These are phyloP conservation scores for Acipenser transmontanus DNA, from an alignment of 2,797 vertebrate species.

Conservation along the genomic window DNA sequence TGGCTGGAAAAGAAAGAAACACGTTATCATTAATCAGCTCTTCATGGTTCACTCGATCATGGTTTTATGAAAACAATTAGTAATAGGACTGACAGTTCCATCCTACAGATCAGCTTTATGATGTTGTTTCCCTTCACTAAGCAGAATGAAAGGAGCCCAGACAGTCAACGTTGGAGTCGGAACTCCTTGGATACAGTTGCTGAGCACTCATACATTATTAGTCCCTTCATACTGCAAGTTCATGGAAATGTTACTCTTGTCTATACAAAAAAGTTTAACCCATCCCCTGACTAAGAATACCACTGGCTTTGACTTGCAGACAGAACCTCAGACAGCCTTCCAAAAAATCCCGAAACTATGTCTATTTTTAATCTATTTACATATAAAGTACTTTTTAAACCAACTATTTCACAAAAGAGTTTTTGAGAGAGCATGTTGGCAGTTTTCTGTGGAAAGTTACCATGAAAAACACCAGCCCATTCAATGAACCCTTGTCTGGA, in stretches of 20 bases:
- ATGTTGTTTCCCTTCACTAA: constrained; percentile 35
- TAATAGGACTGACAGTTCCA: constrained; percentile 27
- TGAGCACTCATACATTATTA: constrained; percentile 16
- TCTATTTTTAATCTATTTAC: too few species aligned
- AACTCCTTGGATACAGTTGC: constrained; percentile 29
- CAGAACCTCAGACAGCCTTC: too few species aligned
- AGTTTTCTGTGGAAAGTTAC: background rate
- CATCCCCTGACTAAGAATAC: too few species aligned
- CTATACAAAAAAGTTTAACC: too few species aligned
- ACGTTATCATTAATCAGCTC: constrained; percentile 27
- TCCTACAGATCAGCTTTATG: constrained; percentile 32
- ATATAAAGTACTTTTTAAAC: too few species aligned
- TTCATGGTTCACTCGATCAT: constrained; percentile 20
- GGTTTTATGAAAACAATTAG: constrained; percentile 11
- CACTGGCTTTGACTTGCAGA: too few species aligned
- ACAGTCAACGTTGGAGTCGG: constrained; percentile 30
- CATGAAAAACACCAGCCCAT: background rate
- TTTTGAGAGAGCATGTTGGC: background rate
- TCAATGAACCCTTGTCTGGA: background rate
- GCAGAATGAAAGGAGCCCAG: constrained; percentile 12
- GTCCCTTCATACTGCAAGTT: too few species aligned
- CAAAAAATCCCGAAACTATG: too few species aligned
- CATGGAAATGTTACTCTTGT: too few species aligned
- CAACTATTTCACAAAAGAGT: too few species aligned
- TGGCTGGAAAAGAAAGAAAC: constrained; percentile 40